Evolutionary conservation across 2,113 vertebrate species (phyloP).

Genomic region (Chaetorhynchus papuensis): DNA sequence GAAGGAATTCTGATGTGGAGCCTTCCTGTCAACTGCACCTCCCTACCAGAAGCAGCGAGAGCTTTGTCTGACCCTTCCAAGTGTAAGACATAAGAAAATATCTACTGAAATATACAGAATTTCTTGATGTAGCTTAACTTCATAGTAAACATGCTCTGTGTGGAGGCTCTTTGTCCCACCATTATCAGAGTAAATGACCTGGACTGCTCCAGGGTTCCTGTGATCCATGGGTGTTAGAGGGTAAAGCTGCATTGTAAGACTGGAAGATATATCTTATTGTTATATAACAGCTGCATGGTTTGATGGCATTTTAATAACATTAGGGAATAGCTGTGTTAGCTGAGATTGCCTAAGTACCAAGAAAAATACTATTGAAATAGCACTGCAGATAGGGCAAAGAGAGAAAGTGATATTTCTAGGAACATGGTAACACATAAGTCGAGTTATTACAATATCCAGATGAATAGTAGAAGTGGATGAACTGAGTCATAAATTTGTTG

Average conservation of each 20-base stretch:
- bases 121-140: not conserved
- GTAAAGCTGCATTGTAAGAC: not conserved
- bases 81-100: not conserved
- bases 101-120: not conserved
- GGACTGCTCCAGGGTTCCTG: not conserved
- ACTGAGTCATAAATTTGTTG: not conserved
- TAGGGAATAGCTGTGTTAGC: not conserved
- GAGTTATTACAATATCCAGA: not conserved
- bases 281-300: not conserved
- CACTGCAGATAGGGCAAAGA: not conserved
- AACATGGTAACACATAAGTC: not conserved
- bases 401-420: not conserved
- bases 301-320: not conserved
- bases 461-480: not conserved
- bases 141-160: fast-evolving
- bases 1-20: not conserved
- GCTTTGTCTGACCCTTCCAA: not conserved
- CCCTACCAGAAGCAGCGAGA: not conserved
- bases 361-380: not conserved
- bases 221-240: not conserved
- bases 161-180: not conserved
- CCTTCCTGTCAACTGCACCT: not conserved
- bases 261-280: not conserved
- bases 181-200: not conserved
- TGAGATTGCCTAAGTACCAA: not conserved